Evolutionary conservation across 2,113 vertebrate genomes (phyloP), one percentile per base, ranked within the genome.

Genomic region (Dasyurus viverrinus): DNA sequence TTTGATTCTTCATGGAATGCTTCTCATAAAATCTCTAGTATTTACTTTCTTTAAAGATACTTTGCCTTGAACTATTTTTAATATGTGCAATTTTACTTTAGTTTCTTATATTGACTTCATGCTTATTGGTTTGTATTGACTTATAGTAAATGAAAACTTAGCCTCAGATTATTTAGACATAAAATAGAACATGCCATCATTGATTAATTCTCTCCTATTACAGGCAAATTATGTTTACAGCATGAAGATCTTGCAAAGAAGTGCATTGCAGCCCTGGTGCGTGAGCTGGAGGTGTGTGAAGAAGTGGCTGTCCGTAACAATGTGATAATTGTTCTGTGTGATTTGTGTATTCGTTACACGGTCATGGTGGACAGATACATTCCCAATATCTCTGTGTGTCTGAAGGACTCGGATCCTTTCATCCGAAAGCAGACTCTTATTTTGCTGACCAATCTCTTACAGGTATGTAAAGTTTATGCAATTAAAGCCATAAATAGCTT

Each of bases 171-270:
- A 89, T 25, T 12, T 54, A 84, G 55, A 7, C 22, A 0, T 10
- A 6, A 22, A 36, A n/a, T 46, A 47, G 30, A 94, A 24, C 2
- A 50, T 90, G 48, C 90, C 0, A 0, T 46, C 47, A 27, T 8
- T 50, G 47, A 53, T n/a, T 60, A 92, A 42, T 47, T 1, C 8
- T 93, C 60, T 60, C 90, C 0, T 95, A 8, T 91, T 89, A 1
- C 95, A 99, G 99, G 99, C 2, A 99, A 99, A 97, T 94, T 99
- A 92, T 99, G 99, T 95, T 98, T 99, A 42, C 99, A 99, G 98
- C 99, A 99, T 0, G 99, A 99, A 96, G 99, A 99, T 0, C 98
- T 99, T 16, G 99, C 99, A 4, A 99, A 99, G 97, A 98, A 98
- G 50, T 99, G 99, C 97, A 97, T 99, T 46, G 98, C 99, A 0